A percentile compares a stretch with the other conserved stretches of the same genome.
Conservation (phyloP, 1,140 invertebrate species). For the Pogonomyrmex californicus region DNA sequence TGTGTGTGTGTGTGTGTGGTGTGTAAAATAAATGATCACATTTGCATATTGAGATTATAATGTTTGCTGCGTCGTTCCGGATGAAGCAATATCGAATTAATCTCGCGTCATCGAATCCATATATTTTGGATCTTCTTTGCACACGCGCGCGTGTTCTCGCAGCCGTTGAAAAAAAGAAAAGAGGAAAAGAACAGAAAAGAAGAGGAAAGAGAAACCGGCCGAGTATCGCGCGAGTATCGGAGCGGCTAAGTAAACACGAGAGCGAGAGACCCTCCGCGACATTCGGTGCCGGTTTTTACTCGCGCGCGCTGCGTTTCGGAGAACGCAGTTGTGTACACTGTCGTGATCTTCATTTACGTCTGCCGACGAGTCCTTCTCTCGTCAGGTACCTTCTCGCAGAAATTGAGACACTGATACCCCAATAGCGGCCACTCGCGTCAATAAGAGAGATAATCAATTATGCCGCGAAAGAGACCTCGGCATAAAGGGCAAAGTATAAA, state of each 20-base stretch:
- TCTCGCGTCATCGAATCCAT: slow-evolving; percentile 38
- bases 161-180: not conserved
- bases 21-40: too few species aligned
- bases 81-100: slow-evolving; percentile 38
- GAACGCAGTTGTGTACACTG: slow-evolving; percentile 71
- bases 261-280: slow-evolving; percentile 21
- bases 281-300: slow-evolving; percentile 26
- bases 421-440: not conserved
- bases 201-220: slow-evolving; percentile 59
- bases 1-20: too few species aligned
- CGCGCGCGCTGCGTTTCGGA: slow-evolving; percentile 47
- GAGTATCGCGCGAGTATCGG: slow-evolving; percentile 27
- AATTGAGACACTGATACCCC: slow-evolving; percentile 14
- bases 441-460: not conserved
- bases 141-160: not conserved
- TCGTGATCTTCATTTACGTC: slow-evolving; percentile 65
- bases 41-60: not conserved
- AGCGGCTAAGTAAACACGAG: slow-evolving; percentile 69
- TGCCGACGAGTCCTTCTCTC: slow-evolving; percentile 2
- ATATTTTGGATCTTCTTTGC: not conserved
- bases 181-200: not conserved
- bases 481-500: not conserved
- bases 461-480: not conserved
- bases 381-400: slow-evolving; percentile 4
- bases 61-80: not conserved